Evolutionary conservation across 2,888 invertebrate genomes (phyloP), one percentile per base, ranked within the genome.

Genomic region (Pseudoips prasinana): DNA sequence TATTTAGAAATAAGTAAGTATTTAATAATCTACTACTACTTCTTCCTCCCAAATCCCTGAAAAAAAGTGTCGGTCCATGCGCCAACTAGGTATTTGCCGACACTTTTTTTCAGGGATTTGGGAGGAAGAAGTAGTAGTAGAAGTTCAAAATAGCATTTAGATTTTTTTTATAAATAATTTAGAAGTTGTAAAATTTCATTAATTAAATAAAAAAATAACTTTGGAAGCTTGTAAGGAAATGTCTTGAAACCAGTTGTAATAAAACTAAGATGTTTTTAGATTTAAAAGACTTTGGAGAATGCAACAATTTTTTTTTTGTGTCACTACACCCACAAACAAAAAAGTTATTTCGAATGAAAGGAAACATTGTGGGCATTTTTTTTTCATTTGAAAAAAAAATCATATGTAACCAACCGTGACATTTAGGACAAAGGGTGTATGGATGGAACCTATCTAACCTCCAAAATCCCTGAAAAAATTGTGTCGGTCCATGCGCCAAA

Each of bases 401-500:
- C 14, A 14, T 14, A 14, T 14, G 14, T 14, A 14, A 24, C 24
- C 10, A 24, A 3, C 24, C 24, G 24, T 24, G 24, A 24, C 24
- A 24, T 7, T 24, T 24, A 1, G 24, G 24, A 24, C 10, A 24
- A 10, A 10, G 3, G 24, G 24, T 24, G 24, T 24, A 24, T 24
- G 10, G 10, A 10, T 24, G 10, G 10, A 24, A 24, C 24, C 24
- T 24, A 24, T 2, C 7, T 24, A 24, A 24, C 24, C 10, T 10
- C 24, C 10, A 9, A 24, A 24, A 24, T 24, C 24, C 24, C 24
- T 24, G 10, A 10, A 24, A 24, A 24, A 24, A 10, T 10, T 24
- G 9, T 24, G 24, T 24, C 10, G 10, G 24, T 24, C 24, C 24
- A 24, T 24, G 24, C 24, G 10, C 24, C 24, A 24, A 24, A 24